Percentiles rank a stretch among this genome's conserved stretches.
Conservation (phyloP, 2,113 vertebrate genomes). For the Fulica atra region DNA sequence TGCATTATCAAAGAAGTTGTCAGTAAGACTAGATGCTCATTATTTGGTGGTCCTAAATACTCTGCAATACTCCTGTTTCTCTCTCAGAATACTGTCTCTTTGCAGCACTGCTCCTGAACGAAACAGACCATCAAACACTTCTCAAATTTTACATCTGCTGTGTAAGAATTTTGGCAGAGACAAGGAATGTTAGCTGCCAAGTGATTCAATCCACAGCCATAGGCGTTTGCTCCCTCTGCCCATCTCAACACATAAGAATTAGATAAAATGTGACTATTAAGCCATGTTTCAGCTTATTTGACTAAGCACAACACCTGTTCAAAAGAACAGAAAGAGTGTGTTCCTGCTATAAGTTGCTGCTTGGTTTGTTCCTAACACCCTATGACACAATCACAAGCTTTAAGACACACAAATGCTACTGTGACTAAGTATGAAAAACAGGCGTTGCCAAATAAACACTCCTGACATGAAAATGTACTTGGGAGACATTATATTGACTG, state of each 20-base stretch:
- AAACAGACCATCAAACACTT: neutral
- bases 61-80: neutral
- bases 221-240: neutral
- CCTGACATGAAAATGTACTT: neutral
- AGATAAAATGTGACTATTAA: neutral
- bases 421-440: neutral
- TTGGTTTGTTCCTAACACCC: neutral
- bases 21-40: neutral
- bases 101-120: neutral
- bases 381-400: neutral
- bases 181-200: neutral
- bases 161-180: neutral
- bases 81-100: neutral
- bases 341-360: neutral
- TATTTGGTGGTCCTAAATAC: neutral
- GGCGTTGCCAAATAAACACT: neutral
- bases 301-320: neutral
- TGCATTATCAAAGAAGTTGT: neutral
- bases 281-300: neutral
- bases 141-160: neutral
- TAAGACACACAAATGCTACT: neutral
- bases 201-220: neutral
- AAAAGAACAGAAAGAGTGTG: neutral
- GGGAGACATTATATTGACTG: neutral
- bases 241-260: neutral